Conservation (phyloP, 2,797 vertebrate species). For the Mionectes olivaceus region DNA sequence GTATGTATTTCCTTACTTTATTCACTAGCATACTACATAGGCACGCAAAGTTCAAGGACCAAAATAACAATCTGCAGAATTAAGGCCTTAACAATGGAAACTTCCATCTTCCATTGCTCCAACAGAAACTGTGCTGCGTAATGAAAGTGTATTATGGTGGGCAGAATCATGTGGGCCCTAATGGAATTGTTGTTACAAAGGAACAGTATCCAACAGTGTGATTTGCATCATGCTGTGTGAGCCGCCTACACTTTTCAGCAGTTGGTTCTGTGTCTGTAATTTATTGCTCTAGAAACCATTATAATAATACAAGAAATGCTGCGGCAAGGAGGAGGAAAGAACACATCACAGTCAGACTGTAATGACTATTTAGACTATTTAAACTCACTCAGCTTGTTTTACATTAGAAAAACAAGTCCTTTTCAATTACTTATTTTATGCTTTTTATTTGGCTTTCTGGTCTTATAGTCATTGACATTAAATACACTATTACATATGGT, state of each 20-base stretch:
- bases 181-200: conserved; percentile 57
- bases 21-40: not conserved
- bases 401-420: conserved; percentile 69
- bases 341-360: conserved; percentile 71
- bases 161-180: conserved; percentile 11
- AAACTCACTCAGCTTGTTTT: conserved; percentile 72
- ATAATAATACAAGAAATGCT: conserved; percentile 74
- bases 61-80: not conserved
- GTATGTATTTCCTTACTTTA: not conserved
- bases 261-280: conserved; percentile 67
- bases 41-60: not conserved
- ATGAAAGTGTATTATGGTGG: not conserved
- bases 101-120: not conserved
- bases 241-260: conserved; percentile 69
- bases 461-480: conserved; percentile 49
- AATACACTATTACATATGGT: conserved; percentile 42
- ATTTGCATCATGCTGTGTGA: conserved; percentile 66
- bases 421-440: conserved; percentile 64
- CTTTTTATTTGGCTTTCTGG: conserved; percentile 54
- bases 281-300: conserved; percentile 76
- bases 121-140: not conserved
- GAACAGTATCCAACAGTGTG: conserved; percentile 39
- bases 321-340: conserved; percentile 69
- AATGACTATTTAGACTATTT: conserved; percentile 79
- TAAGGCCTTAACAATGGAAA: not conserved